Base-by-base conservation (phyloP, 2,113 vertebrate species). In the Aramus guarauna region DNA sequence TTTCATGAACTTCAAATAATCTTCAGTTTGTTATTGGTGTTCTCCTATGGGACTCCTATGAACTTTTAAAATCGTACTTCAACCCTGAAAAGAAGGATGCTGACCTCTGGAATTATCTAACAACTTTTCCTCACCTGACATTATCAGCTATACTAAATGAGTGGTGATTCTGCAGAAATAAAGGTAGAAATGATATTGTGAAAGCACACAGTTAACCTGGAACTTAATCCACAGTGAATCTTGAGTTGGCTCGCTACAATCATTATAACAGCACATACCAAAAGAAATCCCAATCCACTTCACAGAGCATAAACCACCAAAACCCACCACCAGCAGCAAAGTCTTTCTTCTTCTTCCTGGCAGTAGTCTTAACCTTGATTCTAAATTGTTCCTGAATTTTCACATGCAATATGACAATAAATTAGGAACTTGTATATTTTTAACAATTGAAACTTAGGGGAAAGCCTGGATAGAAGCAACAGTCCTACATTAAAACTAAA, bases 321-420 rank as follows among this genome's bases (percentile, higher is more conserved):
- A 82, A 63, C 3, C 1, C 0, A 17, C 50, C 4, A n/a, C 17
- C 19, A 52, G 0, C 22, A 45, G 7, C 22, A 67, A 73, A 91
- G 7, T 17, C 17, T 86, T 96, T 74, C 22, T 86, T 1, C 29
- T 83, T 88, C 71, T 79, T 92, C 41, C 62, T 43, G 15, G n/a
- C 18, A 76, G 67, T 43, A 45, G 19, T 32, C 39, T 86, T 77
- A 86, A 39, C 39, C 26, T 88, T 66, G 39, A 47, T 85, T 19
- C 12, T 64, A 56, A 76, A 68, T 20, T 5, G 15, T 80, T 73
- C 73, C 78, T 80, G 32, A 88, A 41, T 92, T 92, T 63, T 67
- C 59, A 71, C 30, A 64, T 56, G 34, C 0, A 6, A 20, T 75
- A 55, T 37, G 27, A 82, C 52, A 88, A 75, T 75, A 69, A 26